Evolutionary conservation across 2,797 vertebrate species (phyloP).

Genomic region (Huso huso): DNA sequence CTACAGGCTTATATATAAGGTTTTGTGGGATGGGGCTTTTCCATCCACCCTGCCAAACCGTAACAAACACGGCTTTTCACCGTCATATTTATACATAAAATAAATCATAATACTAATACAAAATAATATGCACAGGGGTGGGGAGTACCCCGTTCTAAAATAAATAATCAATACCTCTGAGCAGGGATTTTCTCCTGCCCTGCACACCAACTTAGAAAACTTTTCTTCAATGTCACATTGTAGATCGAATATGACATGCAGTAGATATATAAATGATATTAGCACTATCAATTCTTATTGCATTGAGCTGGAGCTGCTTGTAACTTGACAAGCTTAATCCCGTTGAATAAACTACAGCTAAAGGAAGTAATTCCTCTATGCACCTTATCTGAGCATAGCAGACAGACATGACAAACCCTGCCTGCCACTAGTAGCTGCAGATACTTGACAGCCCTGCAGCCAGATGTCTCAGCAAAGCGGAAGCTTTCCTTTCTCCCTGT

Average conservation of each 20-base stretch:
- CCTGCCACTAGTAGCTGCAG: constrained; percentile 2
- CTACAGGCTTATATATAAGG: too few species aligned
- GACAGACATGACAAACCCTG: constrained; percentile 18
- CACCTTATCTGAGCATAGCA: constrained; percentile 11
- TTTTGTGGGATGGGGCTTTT: too few species aligned
- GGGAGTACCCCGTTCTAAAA: too few species aligned
- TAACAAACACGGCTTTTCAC: too few species aligned
- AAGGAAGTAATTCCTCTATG: constrained; percentile 11
- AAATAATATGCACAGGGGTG: too few species aligned
- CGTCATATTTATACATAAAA: too few species aligned
- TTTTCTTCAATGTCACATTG: too few species aligned
- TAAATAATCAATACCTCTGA: too few species aligned
- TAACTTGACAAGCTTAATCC: constrained; percentile 18
- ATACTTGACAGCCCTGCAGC: constrained; percentile 21
- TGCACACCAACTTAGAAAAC: too few species aligned
- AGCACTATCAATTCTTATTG: constrained; percentile 14
- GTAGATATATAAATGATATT: constrained; percentile 15
- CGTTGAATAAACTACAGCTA: constrained; percentile 13
- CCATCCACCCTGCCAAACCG: too few species aligned
- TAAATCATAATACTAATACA: too few species aligned
- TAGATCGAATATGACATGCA: background rate
- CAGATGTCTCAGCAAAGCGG: constrained; percentile 6
- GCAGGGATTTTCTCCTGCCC: too few species aligned
- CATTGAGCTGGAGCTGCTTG: constrained; percentile 12
- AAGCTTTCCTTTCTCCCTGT: constrained; percentile 5